A percentile compares a stretch with the other conserved stretches of the same genome.
phyloP scores from a whole-genome alignment of 2,888 invertebrate species.

The Anorthoa munda region DNA sequence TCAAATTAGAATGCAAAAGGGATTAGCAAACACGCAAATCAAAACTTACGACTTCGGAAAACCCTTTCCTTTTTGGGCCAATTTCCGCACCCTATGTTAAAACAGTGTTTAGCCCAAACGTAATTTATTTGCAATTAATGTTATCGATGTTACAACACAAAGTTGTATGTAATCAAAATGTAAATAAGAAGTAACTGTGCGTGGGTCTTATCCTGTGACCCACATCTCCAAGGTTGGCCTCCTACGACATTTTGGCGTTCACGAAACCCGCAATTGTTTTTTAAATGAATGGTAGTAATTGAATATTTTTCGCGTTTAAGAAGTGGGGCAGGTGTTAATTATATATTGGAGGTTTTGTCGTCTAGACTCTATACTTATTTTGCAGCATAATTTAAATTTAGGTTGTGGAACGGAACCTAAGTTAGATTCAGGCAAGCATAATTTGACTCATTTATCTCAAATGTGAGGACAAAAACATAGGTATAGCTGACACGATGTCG shows the following conservation, averaged over 20 bases:
- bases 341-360: constrained; percentile 42
- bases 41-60: constrained; percentile 45
- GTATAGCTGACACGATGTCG: neutral
- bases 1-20: constrained; percentile 40
- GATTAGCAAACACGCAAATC: constrained; percentile 64
- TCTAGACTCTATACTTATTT: constrained; percentile 39
- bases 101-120: constrained; percentile 69
- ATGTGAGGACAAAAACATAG: neutral
- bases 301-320: constrained; percentile 57
- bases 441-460: neutral
- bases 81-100: constrained; percentile 71
- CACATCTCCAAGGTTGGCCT: constrained; percentile 87
- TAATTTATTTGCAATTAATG: constrained; percentile 84
- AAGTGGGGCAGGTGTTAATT: constrained; percentile 57
- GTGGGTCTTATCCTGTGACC: constrained; percentile 88
- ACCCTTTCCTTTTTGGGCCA: constrained; percentile 41
- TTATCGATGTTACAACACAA: constrained; percentile 79
- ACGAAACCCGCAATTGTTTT: constrained; percentile 66
- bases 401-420: neutral
- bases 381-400: neutral
- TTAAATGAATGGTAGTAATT: constrained; percentile 56
- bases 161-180: constrained; percentile 86
- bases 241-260: constrained; percentile 72
- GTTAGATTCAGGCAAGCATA: neutral
- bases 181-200: constrained; percentile 82